Percentiles rank a stretch among this genome's conserved stretches.
These are phyloP conservation scores for Pseudopleuronectes americanus DNA, from an alignment of 2,797 vertebrate species.

Conservation along the genomic window DNA sequence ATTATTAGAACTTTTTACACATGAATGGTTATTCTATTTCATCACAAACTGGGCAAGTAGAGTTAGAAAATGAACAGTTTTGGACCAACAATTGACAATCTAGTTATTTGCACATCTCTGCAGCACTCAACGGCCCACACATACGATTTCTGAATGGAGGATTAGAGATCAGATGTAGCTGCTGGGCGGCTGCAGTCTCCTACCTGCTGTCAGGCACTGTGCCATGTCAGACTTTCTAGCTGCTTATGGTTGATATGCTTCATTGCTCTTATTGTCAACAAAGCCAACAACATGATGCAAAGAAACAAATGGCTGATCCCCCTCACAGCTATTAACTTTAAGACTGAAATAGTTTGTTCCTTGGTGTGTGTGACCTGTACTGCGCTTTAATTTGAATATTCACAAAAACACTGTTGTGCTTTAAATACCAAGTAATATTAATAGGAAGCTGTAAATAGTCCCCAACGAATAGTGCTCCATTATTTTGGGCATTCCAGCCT, in stretches of 20 bases:
- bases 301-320: not conserved
- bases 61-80: not conserved
- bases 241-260: too few relatives aligned
- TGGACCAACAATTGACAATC: not conserved
- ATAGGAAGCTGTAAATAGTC: not conserved
- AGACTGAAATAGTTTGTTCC: too few relatives aligned
- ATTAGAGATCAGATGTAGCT: too few relatives aligned
- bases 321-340: too few relatives aligned
- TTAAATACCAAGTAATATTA: not conserved
- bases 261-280: too few relatives aligned
- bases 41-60: not conserved
- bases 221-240: not conserved
- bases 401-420: not conserved
- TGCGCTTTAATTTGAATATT: too few relatives aligned
- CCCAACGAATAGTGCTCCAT: not conserved
- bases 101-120: constrained; percentile 5
- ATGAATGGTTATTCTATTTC: not conserved
- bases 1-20: constrained; percentile 11
- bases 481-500: too few relatives aligned
- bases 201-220: not conserved
- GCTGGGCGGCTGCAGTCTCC: too few relatives aligned
- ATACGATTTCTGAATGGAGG: too few relatives aligned
- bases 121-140: too few relatives aligned
- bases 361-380: too few relatives aligned
- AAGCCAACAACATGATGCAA: too few relatives aligned